Base-by-base conservation (phyloP, 2,113 vertebrate species). In the Hippopotamus amphibius region DNA sequence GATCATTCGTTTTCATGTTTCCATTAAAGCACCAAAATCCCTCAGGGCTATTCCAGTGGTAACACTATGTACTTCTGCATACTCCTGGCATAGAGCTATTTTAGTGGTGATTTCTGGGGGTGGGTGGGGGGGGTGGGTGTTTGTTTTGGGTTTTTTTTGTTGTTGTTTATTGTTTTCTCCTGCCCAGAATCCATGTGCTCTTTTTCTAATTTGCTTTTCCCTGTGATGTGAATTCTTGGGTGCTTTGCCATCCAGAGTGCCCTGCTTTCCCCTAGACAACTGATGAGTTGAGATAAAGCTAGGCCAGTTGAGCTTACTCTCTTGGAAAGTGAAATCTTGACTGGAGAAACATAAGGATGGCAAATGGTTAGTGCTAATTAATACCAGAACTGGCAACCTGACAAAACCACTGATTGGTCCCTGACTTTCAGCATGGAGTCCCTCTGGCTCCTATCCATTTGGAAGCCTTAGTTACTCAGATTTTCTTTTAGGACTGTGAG, bases 271-370 rank as follows among this genome's bases (percentile, higher is more conserved):
- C 3, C 65, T 82, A 41, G 16, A 30, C 43, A 87, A 80, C 30
- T 96, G 63, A 50, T 61, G 43, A 59, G 30, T 28, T 69, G 88
- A 96, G 83, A 89, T 96, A 68, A 96, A 88, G 50, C 37, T 17
- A 30, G 28, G 37, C 46, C 72, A 92, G 63, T 8, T 86, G 41
- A 96, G 48, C 71, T 77, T 61, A 71, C 37, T 92, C 66, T 91
- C 59, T 83, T 71, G 41, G 33, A 97, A 89, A 86, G 13, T 65
- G 72, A 96, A 57, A 81, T 87, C 69, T 84, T 65, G 69, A 92
- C 33, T 76, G 41, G 46, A 84, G 46, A 94, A 63, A 80, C n/a
- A 71, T 65, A n/a, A 61, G 68, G 43, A 19, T 76, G 63, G 43
- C 74, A 72, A 86, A 59, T 89, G 72, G 66, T 92, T 43, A 86